Evolutionary conservation across 2,888 invertebrate species (phyloP), one percentile per base, ranked within the genome.

Genomic region (Chrysotoxum bicinctum): DNA sequence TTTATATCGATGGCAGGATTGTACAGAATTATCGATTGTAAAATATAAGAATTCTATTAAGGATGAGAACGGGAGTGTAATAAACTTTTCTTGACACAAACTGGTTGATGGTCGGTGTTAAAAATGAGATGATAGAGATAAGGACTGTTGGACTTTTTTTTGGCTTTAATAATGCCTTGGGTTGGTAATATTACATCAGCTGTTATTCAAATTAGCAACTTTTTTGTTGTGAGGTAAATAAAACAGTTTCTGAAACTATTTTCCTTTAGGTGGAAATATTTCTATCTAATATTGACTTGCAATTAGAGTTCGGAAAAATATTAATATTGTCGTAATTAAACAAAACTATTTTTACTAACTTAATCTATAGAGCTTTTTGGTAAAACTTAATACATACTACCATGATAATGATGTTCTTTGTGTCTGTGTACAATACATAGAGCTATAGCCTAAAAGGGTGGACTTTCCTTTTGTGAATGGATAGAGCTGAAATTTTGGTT

Each of bases 41-140:
- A 32, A 66, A 66, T 64, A 72, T 66, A 19, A 32, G n/a, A 48
- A 45, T 43, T 73, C 43, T 26, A 58, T 83, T 64, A 68, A 74
- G n/a, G 16, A 21, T 9, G 9, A 21, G n/a, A 3, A 37, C 19
- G 8, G 8, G 10, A 21, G 14, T 58, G 14, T 58, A 37, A 9
- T 37, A 58, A 32, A 37, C 1, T 26, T 50, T 21, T 56, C 19
- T 21, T 56, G 6, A 1, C 6, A 37, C 14, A 21, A 58, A 58
- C 8, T 35, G 21, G n/a, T n/a, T 21, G 19, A n/a, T n/a, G 10
- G 56, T 45, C 1, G 56, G 14, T 16, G 54, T 16, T 21, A 19
- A 19, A 21, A 21, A 40, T 40, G 40, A 12, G 12, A 21, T 21
- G 2, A 21, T 45, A 16, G 10, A 43, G 43, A 43, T 40, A 40